Conservation (phyloP, 1,140 invertebrate species). For the Drosophila pectinifera region DNA sequence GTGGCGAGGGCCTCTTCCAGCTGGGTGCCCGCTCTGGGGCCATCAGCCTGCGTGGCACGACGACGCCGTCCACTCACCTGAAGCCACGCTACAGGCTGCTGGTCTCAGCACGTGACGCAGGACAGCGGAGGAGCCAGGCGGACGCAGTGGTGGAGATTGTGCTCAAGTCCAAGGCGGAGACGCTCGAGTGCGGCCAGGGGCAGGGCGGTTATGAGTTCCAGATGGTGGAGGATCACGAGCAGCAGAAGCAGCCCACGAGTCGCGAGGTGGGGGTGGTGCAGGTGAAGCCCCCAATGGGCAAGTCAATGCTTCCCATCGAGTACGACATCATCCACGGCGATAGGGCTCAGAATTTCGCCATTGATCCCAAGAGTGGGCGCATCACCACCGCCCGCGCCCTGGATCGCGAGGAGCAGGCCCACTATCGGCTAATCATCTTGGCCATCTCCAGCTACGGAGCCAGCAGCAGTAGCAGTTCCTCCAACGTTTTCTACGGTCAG, state of each 20-base stretch:
- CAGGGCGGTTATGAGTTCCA: slow-evolving; percentile 92
- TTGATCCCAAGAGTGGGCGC: slow-evolving; percentile 91
- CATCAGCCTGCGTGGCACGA: slow-evolving; percentile 87
- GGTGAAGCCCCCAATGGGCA: slow-evolving; percentile 86
- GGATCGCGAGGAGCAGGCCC: slow-evolving; percentile 92
- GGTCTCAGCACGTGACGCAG: slow-evolving; percentile 92
- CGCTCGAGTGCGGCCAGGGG: slow-evolving; percentile 89
- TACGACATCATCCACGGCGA: slow-evolving; percentile 95
- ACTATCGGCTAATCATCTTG: slow-evolving; percentile 91
- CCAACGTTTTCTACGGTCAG: slow-evolving; percentile 87
- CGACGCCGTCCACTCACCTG: slow-evolving; percentile 82
- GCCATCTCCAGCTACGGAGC: slow-evolving; percentile 86
- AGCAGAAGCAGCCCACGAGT: slow-evolving; percentile 84
- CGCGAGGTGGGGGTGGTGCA: slow-evolving; percentile 91
- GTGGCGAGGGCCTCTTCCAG: slow-evolving; percentile 91
- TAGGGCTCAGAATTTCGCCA: slow-evolving; percentile 90
- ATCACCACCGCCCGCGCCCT: slow-evolving; percentile 92
- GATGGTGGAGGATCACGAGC: slow-evolving; percentile 91
- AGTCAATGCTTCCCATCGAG: slow-evolving; percentile 50
- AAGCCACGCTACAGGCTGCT: slow-evolving; percentile 90
- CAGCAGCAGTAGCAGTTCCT: slow-evolving; percentile 1
- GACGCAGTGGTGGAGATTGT: slow-evolving; percentile 94
- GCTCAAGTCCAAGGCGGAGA: slow-evolving; percentile 89
- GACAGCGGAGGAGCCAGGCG: slow-evolving; percentile 89
- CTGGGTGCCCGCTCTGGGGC: slow-evolving; percentile 92